Evolutionary conservation across 2,797 vertebrate species (phyloP).

Genomic region (Phaenicophaeus curvirostris): DNA sequence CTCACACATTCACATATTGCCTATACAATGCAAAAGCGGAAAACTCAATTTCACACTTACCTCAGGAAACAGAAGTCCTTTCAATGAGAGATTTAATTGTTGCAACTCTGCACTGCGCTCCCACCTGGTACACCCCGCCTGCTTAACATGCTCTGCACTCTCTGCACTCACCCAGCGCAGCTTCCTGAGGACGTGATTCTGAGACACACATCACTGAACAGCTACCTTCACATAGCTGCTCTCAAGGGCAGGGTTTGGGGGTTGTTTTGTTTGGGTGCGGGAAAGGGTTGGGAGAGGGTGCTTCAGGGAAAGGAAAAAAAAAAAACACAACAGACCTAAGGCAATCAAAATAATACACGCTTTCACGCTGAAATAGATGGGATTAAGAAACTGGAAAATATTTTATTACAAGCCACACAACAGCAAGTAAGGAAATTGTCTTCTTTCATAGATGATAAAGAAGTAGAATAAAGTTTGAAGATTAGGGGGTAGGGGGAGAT

Average conservation of each 20-base stretch:
- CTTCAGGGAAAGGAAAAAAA: background rate
- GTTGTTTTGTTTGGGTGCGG: background rate
- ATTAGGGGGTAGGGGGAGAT: background rate
- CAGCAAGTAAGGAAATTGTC: background rate
- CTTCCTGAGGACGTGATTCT: background rate
- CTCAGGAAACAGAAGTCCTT: background rate
- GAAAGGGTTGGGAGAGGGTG: background rate
- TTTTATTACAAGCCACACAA: background rate
- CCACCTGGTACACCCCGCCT: accelerated
- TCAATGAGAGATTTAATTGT: background rate
- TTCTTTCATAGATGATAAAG: background rate
- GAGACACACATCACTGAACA: background rate
- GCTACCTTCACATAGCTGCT: background rate
- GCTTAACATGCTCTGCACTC: background rate
- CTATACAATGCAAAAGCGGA: background rate
- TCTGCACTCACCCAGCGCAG: background rate
- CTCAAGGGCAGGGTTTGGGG: background rate
- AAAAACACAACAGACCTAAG: background rate
- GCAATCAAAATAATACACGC: too few relatives aligned
- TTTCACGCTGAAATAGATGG: too few relatives aligned
- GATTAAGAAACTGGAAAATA: background rate
- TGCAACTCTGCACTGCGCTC: background rate
- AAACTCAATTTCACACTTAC: background rate
- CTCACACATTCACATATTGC: background rate
- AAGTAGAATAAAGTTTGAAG: background rate